Base-by-base conservation (phyloP, 2,888 invertebrate genomes). In the Leptothorax acervorum region DNA sequence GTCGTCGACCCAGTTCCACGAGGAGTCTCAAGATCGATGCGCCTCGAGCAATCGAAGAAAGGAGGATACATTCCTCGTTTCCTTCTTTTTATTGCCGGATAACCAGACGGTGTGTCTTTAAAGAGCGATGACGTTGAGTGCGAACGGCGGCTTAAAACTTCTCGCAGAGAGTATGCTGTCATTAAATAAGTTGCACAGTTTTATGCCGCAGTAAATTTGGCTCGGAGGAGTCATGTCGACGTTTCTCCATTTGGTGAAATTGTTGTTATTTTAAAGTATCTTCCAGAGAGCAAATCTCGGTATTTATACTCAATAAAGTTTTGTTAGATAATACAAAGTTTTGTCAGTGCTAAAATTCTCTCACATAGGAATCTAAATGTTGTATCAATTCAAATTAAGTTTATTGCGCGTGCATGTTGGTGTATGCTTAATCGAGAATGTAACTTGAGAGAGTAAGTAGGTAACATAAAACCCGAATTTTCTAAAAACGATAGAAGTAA, bases 1-100 rank as follows among this genome's bases (percentile, higher is more conserved):
- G 60, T 68, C 71, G 82, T 82, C 82, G 89, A 90, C 89, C 88
- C 45, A 90, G 84, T 88, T 90, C 73, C 62, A 66, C 53, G 31
- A 79, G 39, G 51, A 84, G 83, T 86, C 85, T 87, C 53, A 79
- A 88, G 88, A 89, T 87, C 89, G 83, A 89, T 84, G 85, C 60
- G 78, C 70, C 76, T 53, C 18, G 66, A 83, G 76, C 66, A 86
- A 87, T 81, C 85, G 84, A 83, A 87, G 57, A 85, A 68, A 85
- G 79, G 81, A 83, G 84, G 84, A 85, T 86, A 84, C 57, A 60
- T 83, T 62, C 48, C 23, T 39, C 35, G n/a, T 35, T 39, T 60
- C 18, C 28, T 48, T 71, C 66, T 71, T 89, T 84, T 83, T 81
- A 81, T 83, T 75, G 51, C 65, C 48, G 53, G 45, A 79, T 57